Percentiles rank a stretch among this genome's conserved stretches.
Evolutionary conservation across 1,140 invertebrate genomes (phyloP).

Genomic region (Plutomurus gul): DNA sequence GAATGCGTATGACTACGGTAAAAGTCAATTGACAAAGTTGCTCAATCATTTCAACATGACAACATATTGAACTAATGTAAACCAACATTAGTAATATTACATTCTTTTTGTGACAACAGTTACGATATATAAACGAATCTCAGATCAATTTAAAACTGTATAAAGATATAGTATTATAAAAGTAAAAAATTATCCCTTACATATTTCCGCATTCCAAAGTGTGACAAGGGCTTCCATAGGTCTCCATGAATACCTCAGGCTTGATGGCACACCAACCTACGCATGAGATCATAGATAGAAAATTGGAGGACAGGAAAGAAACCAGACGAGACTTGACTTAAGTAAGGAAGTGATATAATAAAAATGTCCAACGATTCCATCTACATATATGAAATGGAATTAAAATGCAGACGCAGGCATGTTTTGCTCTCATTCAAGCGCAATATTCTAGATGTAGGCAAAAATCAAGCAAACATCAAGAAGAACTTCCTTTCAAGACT

Average conservation of each 20-base stretch:
- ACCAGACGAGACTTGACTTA: background rate
- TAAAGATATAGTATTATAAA: no score
- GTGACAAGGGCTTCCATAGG: conserved; percentile 59
- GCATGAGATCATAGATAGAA: background rate
- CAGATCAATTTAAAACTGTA: no score
- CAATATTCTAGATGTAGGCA: background rate
- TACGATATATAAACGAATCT: no score
- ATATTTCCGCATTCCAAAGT: conserved; percentile 57
- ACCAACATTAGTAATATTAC: no score
- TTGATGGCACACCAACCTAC: conserved; percentile 61
- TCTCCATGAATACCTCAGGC: conserved; percentile 56
- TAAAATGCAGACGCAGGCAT: background rate
- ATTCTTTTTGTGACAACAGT: no score
- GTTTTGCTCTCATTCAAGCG: background rate
- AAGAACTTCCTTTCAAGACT: background rate
- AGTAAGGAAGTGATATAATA: background rate
- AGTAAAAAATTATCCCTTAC: no score
- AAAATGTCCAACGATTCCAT: background rate
- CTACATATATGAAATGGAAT: background rate
- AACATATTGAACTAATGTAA: no score
- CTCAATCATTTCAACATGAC: no score
- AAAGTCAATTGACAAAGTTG: no score
- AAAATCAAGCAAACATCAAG: background rate
- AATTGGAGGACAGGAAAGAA: background rate
- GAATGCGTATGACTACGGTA: no score